Conservation (phyloP, 2,888 invertebrate species). For the Biston betularia region DNA sequence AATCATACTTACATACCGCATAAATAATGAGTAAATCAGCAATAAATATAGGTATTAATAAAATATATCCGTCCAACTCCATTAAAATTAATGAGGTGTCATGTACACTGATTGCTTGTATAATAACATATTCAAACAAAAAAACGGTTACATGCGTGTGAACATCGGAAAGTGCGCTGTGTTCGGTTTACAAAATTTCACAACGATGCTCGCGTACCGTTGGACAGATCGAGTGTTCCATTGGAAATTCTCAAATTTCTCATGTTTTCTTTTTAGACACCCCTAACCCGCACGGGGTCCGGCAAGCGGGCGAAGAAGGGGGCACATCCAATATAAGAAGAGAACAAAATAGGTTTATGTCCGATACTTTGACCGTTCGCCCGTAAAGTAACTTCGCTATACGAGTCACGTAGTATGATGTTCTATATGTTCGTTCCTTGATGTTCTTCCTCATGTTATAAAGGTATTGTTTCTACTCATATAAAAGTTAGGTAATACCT, state of each 20-base stretch:
- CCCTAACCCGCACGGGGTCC: slow-evolving; percentile 77
- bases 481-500: not conserved
- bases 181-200: slow-evolving; percentile 19
- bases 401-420: slow-evolving; percentile 56
- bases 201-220: slow-evolving; percentile 4
- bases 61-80: not conserved
- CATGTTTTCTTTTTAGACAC: slow-evolving; percentile 51
- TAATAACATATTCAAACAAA: slow-evolving; percentile 3
- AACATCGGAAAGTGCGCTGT: not conserved
- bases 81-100: slow-evolving; percentile 6
- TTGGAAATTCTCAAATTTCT: slow-evolving; percentile 30
- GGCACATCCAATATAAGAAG: slow-evolving; percentile 86
- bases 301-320: slow-evolving; percentile 75
- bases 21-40: no score
- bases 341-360: slow-evolving; percentile 87
- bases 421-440: slow-evolving; percentile 29
- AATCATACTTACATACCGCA: no score
- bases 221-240: slow-evolving; percentile 26
- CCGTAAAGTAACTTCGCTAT: slow-evolving; percentile 83
- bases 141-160: not conserved
- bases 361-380: slow-evolving; percentile 85
- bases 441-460: slow-evolving; percentile 22
- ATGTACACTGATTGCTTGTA: slow-evolving; percentile 7
- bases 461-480: slow-evolving; percentile 1
- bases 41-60: not conserved